Percentiles rank a stretch among this genome's conserved stretches.
These are phyloP conservation scores for Ctenosaura bakeri DNA, from an alignment of 2,797 vertebrate genomes.

Conservation along the genomic window DNA sequence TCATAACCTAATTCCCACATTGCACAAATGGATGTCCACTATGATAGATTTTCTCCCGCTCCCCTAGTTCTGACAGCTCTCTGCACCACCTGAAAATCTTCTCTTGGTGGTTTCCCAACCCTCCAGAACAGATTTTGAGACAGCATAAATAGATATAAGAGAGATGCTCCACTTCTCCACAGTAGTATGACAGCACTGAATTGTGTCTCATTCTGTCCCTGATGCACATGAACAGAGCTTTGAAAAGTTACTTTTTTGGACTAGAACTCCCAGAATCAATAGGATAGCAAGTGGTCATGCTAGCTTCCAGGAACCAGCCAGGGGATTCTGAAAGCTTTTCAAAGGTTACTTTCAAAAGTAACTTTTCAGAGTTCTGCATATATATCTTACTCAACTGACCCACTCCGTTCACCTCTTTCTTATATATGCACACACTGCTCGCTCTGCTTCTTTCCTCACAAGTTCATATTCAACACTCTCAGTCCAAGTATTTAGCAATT, in stretches of 20 bases:
- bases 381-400: neutral
- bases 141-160: neutral
- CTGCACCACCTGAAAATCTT: too few relatives aligned
- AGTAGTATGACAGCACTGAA: neutral
- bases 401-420: neutral
- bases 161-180: neutral
- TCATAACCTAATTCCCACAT: neutral
- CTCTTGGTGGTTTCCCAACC: neutral
- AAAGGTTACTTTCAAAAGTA: neutral
- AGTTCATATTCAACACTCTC: neutral
- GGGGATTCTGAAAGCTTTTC: neutral
- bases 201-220: neutral
- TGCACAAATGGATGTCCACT: neutral
- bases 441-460: neutral
- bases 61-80: too few relatives aligned
- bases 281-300: too few relatives aligned
- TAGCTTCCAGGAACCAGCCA: too few relatives aligned
- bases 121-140: neutral
- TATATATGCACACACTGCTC: neutral
- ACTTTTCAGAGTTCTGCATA: neutral
- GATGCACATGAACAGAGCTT: neutral
- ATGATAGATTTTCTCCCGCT: neutral
- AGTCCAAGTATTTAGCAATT: neutral
- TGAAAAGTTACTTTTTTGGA: too few relatives aligned
- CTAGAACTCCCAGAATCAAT: too few relatives aligned